Evolutionary conservation across 2,888 invertebrate genomes (phyloP), one percentile per base, ranked within the genome.

Genomic region (Atrina japonica): DNA sequence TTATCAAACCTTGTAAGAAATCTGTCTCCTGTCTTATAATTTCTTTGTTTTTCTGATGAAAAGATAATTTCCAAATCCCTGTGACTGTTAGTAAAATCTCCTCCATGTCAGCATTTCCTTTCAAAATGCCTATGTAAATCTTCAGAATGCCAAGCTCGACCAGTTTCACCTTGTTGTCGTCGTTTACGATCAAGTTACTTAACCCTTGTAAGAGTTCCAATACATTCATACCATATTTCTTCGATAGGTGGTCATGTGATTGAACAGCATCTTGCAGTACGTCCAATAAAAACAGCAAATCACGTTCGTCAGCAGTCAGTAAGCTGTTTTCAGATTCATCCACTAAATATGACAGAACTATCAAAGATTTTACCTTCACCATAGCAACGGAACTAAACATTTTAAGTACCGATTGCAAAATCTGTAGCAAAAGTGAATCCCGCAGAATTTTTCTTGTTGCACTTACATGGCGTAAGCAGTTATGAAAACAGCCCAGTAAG

Each of bases 41-140:
- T 14, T 66, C 35, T 64, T 85, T 86, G 67, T 87, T 88, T 52
- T 81, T 80, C 23, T 79, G 73, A 71, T 83, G 84, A 64, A 89
- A 89, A 14, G 87, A 82, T 18, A 89, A 74, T 21, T 86, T 84
- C 89, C 89, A 89, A 3, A 89, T 61, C 11, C 87, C 86, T 35
- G 77, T 78, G 16, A 86, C 79, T 7, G 85, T 83, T 29, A 85
- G 68, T 49, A 77, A 78, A 41, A 83, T 80, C 70, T 88, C 88
- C 25, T 81, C 78, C 7, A 80, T 78, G 2, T 70, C 52, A 35
- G 69, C 69, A 5, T 78, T 79, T 25, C 70, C 65, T 16, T 66
- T 53, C 29, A 86, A 49, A 7, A 81, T 60, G 2, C 66, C 60
- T 35, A 82, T 73, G 63, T 82, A 86, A 43, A 86, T 60, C 6